phyloP scores from a whole-genome alignment of 2,888 invertebrate species.

The Lycaena phlaeas region DNA sequence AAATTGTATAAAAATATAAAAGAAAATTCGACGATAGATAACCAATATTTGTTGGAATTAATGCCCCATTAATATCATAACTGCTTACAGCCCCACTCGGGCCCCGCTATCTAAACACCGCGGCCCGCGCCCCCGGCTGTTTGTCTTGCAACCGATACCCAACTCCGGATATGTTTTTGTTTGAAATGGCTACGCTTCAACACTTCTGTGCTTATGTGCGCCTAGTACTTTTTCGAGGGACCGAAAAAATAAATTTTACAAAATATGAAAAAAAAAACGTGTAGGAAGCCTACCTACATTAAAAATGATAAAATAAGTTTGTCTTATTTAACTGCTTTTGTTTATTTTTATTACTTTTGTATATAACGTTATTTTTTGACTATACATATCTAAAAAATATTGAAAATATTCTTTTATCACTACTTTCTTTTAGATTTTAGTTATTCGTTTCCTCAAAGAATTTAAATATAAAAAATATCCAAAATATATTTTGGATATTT shows the following conservation, averaged over 20 bases:
- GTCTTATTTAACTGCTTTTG: too few species aligned
- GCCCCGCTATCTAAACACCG: slow-evolving; percentile 22
- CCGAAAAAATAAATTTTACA: too few species aligned
- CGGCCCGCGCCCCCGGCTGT: slow-evolving; percentile 23
- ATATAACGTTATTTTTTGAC: too few species aligned
- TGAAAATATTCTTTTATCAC: background rate
- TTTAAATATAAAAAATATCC: too few species aligned
- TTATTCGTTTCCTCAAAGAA: too few species aligned
- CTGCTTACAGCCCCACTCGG: slow-evolving; percentile 17
- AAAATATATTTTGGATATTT: too few species aligned
- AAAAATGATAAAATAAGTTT: too few species aligned
- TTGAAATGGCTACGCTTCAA: slow-evolving; percentile 25
- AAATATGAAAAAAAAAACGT: too few species aligned
- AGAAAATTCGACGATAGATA: slow-evolving; percentile 4
- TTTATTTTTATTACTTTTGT: too few species aligned
- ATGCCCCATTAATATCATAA: slow-evolving; percentile 18
- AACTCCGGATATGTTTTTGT: slow-evolving; percentile 27
- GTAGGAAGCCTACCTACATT: too few species aligned
- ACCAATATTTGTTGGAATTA: slow-evolving; percentile 15
- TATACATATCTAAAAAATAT: too few species aligned
- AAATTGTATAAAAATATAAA: background rate
- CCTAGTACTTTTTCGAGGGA: slow-evolving; percentile 13
- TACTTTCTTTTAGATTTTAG: too few species aligned
- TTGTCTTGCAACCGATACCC: slow-evolving; percentile 24
- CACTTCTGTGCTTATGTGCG: slow-evolving; percentile 20